phyloP scores from a whole-genome alignment of 2,888 invertebrate genomes.

The Conistra vaccinii region DNA sequence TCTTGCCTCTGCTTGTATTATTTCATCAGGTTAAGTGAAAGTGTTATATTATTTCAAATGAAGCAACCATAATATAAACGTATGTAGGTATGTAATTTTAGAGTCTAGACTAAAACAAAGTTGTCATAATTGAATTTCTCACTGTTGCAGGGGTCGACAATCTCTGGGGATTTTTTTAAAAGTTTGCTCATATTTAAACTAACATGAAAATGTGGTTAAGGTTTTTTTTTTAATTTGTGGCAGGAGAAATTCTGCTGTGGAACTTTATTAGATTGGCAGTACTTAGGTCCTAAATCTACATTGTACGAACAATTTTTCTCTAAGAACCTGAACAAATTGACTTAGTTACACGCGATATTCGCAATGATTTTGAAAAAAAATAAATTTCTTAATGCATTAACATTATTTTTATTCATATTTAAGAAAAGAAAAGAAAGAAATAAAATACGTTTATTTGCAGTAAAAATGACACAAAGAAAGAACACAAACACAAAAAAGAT shows the following conservation, averaged over 20 bases:
- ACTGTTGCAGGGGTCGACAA: slow-evolving; percentile 20
- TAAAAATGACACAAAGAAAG: too few relatives aligned
- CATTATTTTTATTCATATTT: too few relatives aligned
- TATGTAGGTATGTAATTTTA: slow-evolving; percentile 31
- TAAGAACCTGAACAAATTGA: neutral
- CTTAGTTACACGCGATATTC: neutral
- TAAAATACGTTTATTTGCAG: too few relatives aligned
- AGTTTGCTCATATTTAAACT: slow-evolving; percentile 31
- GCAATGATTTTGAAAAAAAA: neutral
- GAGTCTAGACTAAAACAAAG: slow-evolving; percentile 17
- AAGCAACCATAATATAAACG: neutral
- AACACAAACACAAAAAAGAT: too few relatives aligned
- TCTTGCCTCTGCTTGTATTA: too few relatives aligned
- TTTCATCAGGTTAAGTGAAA: too few relatives aligned
- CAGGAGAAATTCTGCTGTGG: neutral
- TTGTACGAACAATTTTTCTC: neutral
- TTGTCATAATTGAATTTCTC: slow-evolving; percentile 33
- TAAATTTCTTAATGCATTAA: too few relatives aligned
- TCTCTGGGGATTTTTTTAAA: slow-evolving; percentile 26
- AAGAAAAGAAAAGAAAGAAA: too few relatives aligned
- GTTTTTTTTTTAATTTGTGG: slow-evolving; percentile 25
- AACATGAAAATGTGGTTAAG: slow-evolving; percentile 12
- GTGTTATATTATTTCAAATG: too few relatives aligned
- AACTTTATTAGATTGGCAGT: neutral
- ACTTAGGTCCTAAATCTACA: neutral